A percentile compares a stretch with the other conserved stretches of the same genome.
Conservation (phyloP, 2,888 invertebrate species). For the Antheraea assamensis region DNA sequence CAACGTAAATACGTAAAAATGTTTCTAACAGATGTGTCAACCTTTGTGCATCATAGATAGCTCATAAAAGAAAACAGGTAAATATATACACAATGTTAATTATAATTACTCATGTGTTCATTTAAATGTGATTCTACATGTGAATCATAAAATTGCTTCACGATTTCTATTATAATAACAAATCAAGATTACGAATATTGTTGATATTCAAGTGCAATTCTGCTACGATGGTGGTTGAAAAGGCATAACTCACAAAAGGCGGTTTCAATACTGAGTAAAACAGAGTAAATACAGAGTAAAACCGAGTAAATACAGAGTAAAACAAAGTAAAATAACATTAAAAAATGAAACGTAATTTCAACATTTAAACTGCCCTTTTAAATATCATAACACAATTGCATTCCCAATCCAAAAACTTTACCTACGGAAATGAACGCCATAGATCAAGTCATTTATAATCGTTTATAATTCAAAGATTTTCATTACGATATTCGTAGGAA, state of each 20-base stretch:
- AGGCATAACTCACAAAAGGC: too few relatives aligned
- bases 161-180: neutral
- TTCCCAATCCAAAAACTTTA: neutral
- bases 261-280: too few relatives aligned
- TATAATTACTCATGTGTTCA: neutral
- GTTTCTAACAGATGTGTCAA: too few relatives aligned
- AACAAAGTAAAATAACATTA: too few relatives aligned
- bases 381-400: neutral
- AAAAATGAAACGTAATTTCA: too few relatives aligned
- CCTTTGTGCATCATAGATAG: neutral
- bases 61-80: neutral
- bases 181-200: neutral
- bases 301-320: too few relatives aligned
- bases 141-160: conserved; percentile 16
- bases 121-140: conserved; percentile 5
- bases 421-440: neutral
- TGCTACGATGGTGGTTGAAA: too few relatives aligned
- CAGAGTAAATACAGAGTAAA: too few relatives aligned
- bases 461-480: conserved; percentile 33
- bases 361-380: too few relatives aligned
- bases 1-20: too few relatives aligned
- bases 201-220: too few relatives aligned
- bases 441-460: conserved; percentile 3
- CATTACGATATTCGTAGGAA: conserved; percentile 29
- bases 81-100: neutral